phyloP scores from a whole-genome alignment of 1,140 invertebrate genomes.

The Bursaphelenchus mucronatus region DNA sequence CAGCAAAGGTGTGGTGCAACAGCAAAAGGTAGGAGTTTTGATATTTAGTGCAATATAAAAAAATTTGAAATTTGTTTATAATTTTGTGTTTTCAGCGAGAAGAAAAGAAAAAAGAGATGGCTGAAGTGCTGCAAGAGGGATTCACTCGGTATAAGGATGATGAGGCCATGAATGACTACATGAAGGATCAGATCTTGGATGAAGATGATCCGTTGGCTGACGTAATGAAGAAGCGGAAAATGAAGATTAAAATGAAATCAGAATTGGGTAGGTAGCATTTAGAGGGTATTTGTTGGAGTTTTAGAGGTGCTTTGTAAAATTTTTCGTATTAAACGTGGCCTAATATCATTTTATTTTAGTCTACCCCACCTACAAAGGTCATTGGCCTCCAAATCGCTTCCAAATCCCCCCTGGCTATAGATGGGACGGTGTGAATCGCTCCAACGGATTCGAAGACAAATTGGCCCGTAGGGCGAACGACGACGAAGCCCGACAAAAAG shows the following conservation, averaged over 20 bases:
- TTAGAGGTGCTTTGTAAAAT: no score
- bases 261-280: conserved; percentile 21
- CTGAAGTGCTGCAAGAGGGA: conserved; percentile 38
- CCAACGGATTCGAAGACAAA: conserved; percentile 90
- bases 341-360: conserved; percentile 37
- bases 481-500: conserved; percentile 29
- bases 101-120: conserved; percentile 48
- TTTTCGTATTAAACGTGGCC: no score
- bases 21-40: conserved; percentile 35
- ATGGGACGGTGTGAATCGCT: conserved; percentile 96
- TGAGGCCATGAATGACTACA: conserved; percentile 50
- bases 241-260: conserved; percentile 43
- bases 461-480: conserved; percentile 62
- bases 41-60: conserved; percentile 17
- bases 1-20: conserved; percentile 44
- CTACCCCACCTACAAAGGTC: conserved; percentile 50
- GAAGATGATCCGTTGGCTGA: conserved; percentile 53
- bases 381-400: conserved; percentile 72
- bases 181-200: conserved; percentile 39
- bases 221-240: conserved; percentile 29
- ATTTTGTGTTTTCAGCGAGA: conserved; percentile 33
- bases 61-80: conserved; percentile 15
- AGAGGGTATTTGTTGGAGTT: no score
- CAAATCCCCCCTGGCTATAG: conserved; percentile 83
- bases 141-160: conserved; percentile 51